These are phyloP conservation scores for Drosophila persimilis DNA, from an alignment of 1,140 invertebrate species.

Conservation along the genomic window DNA sequence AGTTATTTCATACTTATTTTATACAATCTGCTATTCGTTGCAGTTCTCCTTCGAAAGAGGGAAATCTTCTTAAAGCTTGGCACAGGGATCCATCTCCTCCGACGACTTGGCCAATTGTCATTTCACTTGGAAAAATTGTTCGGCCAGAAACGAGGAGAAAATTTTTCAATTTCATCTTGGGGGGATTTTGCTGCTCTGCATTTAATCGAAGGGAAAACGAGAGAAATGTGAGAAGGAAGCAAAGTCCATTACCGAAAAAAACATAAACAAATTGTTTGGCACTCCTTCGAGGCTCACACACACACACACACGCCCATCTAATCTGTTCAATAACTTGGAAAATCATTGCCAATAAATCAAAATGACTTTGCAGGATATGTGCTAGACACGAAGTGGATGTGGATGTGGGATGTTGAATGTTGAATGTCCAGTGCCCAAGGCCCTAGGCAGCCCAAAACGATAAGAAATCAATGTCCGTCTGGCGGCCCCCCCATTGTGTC, in stretches of 20 bases:
- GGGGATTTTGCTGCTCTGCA: slow-evolving; percentile 51
- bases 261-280: slow-evolving; percentile 77
- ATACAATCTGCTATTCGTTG: slow-evolving; percentile 62
- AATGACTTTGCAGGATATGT: slow-evolving; percentile 75
- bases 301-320: slow-evolving; percentile 73
- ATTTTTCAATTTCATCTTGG: slow-evolving; percentile 68
- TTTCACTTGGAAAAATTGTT: slow-evolving; percentile 73
- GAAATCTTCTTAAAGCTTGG: slow-evolving; percentile 70
- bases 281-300: slow-evolving; percentile 30
- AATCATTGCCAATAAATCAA: slow-evolving; percentile 82
- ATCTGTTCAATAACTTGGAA: slow-evolving; percentile 82
- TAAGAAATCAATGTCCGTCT: slow-evolving; percentile 33
- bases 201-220: slow-evolving; percentile 54
- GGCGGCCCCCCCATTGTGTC: slow-evolving; percentile 19
- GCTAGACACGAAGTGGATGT: slow-evolving; percentile 38
- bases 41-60: slow-evolving; percentile 32
- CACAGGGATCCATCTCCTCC: slow-evolving; percentile 1
- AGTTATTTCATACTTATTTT: slow-evolving; percentile 79
- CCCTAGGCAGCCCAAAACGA: slow-evolving; percentile 16
- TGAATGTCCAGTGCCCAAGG: slow-evolving; percentile 14
- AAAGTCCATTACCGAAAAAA: slow-evolving; percentile 40
- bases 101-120: slow-evolving; percentile 48
- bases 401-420: neutral
- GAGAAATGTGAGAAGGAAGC: slow-evolving; percentile 17
- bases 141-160: slow-evolving; percentile 64